phyloP scores from a whole-genome alignment of 2,113 vertebrate species.

The Oncorhynchus keta region DNA sequence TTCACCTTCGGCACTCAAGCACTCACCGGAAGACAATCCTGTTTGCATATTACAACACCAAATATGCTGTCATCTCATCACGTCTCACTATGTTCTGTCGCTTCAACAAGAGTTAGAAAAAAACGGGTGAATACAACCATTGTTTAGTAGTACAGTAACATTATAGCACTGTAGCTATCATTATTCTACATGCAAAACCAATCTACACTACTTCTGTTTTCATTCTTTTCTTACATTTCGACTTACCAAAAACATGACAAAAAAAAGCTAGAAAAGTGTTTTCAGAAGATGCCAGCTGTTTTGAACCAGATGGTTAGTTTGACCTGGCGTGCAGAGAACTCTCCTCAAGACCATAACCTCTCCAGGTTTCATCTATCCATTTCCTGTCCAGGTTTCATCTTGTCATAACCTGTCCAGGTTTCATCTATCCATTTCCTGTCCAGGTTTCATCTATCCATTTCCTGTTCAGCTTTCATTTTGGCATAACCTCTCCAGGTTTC shows the following conservation, averaged over 20 bases:
- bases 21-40: background rate
- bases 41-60: background rate
- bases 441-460: background rate
- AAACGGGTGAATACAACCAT: too few species aligned
- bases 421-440: too few species aligned
- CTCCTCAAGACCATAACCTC: slow-evolving; percentile 15
- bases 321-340: slow-evolving; percentile 7
- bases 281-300: too few species aligned
- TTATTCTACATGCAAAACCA: too few species aligned
- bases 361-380: slow-evolving; percentile 7
- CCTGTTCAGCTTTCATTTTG: background rate
- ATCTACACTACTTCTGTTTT: too few species aligned
- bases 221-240: background rate
- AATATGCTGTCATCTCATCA: background rate
- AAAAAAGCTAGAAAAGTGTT: too few species aligned
- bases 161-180: background rate
- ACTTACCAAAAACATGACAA: too few species aligned
- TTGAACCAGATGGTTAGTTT: too few species aligned
- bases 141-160: too few species aligned
- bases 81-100: background rate
- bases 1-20: background rate
- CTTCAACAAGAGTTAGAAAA: too few species aligned
- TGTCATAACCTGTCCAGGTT: background rate
- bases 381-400: slow-evolving; percentile 36
- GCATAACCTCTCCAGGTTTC: too few species aligned